Base-by-base conservation (phyloP, 2,797 vertebrate species). In the Macroramphosus scolopax region DNA sequence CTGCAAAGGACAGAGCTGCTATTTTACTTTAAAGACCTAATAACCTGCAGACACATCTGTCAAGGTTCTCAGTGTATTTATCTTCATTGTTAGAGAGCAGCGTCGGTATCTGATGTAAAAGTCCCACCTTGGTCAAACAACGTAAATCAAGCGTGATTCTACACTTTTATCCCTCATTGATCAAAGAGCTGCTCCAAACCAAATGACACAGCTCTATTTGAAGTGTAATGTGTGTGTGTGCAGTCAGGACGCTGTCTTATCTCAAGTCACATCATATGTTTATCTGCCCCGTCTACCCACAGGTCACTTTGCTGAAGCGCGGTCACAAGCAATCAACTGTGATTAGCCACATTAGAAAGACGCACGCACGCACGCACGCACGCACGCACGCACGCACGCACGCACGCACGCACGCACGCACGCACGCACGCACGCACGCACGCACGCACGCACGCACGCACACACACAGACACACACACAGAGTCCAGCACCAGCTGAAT, bases 221-320 rank as follows among this genome's bases (percentile, higher is more conserved):
- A 70, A 65, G 63, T 50, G 63, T 33, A 43, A 70, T 47, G 55
- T 46, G 58, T 46, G 51, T 39, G 40, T 51, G 40, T 58, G 6
- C 3, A 53, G 43, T 50, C 49, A 61, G 50, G 52, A 44, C 45
- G 38, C 35, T 25, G 32, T 54, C 53, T 63, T 48, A 77, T 72
- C 51, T 57, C 57, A 67, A 67, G 75, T 83, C 81, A 81, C 75
- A 76, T 81, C 70, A 40, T 63, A 66, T 78, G 71, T 63, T 71
- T 56, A 51, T 79, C 72, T 68, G 20, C 41, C 39, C 49, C 60
- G 38, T 70, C 72, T 66, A 40, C 44, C 51, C 64, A 54, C 68
- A 41, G 54, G 61, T 78, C 64, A 57, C 45, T 40, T 80, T 42
- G 41, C 38, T 58, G 58, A 66, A 72, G 63, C 57, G 38, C 24